These are phyloP conservation scores for Sclerodermus sp. DNA, from an alignment of 2,888 invertebrate genomes.

Conservation along the genomic window DNA sequence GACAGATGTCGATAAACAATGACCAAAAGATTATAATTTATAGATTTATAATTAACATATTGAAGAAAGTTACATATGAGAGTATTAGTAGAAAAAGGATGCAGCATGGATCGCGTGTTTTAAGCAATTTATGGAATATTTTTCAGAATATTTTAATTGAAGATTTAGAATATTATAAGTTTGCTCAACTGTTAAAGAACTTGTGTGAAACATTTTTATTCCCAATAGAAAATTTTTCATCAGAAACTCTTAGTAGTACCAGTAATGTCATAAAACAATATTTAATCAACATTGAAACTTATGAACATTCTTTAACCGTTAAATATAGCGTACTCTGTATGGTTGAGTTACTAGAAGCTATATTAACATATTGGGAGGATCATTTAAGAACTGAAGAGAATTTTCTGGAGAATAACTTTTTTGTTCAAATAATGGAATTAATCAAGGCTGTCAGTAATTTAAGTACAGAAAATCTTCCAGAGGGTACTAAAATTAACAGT, in stretches of 20 bases:
- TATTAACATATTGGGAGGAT: constrained; percentile 34
- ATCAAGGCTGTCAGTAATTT: constrained; percentile 16
- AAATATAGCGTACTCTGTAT: constrained; percentile 20
- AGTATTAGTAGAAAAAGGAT: constrained; percentile 9
- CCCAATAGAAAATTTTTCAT: constrained; percentile 18
- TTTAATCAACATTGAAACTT: constrained; percentile 11
- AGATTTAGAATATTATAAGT: constrained; percentile 26
- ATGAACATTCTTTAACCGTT: constrained; percentile 11
- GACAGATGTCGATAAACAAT: constrained; percentile 9
- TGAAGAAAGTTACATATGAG: constrained; percentile 15
- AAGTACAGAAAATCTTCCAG: constrained; percentile 17
- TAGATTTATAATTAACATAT: constrained; percentile 16
- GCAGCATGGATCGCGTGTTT: background rate
- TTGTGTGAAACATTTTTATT: constrained; percentile 23
- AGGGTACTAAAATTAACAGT: constrained; percentile 23
- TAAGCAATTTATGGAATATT: constrained; percentile 10
- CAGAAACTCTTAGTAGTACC: constrained; percentile 12
- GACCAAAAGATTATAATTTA: constrained; percentile 22
- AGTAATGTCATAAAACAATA: constrained; percentile 10
- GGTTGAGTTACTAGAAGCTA: constrained; percentile 22
- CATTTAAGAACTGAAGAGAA: constrained; percentile 9
- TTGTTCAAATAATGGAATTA: constrained; percentile 23
- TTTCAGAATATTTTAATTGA: constrained; percentile 14
- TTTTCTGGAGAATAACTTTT: constrained; percentile 18
- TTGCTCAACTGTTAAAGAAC: constrained; percentile 23